These are phyloP conservation scores for Dermolepida albohirtum DNA, from an alignment of 2,888 invertebrate species.

Conservation along the genomic window DNA sequence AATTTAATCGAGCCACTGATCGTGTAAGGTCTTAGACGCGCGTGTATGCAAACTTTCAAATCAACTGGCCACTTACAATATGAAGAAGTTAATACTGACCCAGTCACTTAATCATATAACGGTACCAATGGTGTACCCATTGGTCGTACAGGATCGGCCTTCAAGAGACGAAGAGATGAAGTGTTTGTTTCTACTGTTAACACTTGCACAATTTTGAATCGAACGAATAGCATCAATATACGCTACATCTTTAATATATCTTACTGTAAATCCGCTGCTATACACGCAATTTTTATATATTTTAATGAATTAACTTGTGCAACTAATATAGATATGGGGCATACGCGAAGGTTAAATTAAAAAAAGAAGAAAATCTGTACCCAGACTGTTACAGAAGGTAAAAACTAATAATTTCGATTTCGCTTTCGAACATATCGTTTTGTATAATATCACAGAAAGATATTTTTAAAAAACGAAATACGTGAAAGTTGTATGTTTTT, in stretches of 20 bases:
- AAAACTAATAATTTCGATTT: too few species aligned
- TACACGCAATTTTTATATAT: too few species aligned
- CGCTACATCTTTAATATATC: slow-evolving; percentile 21
- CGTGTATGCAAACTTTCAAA: slow-evolving; percentile 48
- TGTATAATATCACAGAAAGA: too few species aligned
- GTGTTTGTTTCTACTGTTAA: slow-evolving; percentile 1
- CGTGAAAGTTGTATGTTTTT: too few species aligned
- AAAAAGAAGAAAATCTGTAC: too few species aligned
- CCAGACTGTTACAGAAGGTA: too few species aligned
- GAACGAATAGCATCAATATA: not conserved
- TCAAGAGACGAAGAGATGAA: slow-evolving; percentile 14
- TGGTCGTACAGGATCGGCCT: slow-evolving; percentile 16
- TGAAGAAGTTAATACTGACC: slow-evolving; percentile 47
- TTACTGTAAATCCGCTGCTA: not conserved
- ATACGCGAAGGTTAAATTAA: too few species aligned
- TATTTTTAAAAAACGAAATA: too few species aligned
- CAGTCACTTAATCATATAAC: slow-evolving; percentile 50
- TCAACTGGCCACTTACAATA: slow-evolving; percentile 45
- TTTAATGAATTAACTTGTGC: too few species aligned
- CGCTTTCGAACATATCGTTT: too few species aligned
- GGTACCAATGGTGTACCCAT: slow-evolving; percentile 42
- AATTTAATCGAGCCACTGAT: slow-evolving; percentile 37
- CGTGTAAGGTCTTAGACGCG: slow-evolving; percentile 30
- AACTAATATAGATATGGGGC: too few species aligned
- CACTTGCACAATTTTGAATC: slow-evolving; percentile 8